These are phyloP conservation scores for Alosa sapidissima DNA, from an alignment of 2,797 vertebrate species.

Conservation along the genomic window DNA sequence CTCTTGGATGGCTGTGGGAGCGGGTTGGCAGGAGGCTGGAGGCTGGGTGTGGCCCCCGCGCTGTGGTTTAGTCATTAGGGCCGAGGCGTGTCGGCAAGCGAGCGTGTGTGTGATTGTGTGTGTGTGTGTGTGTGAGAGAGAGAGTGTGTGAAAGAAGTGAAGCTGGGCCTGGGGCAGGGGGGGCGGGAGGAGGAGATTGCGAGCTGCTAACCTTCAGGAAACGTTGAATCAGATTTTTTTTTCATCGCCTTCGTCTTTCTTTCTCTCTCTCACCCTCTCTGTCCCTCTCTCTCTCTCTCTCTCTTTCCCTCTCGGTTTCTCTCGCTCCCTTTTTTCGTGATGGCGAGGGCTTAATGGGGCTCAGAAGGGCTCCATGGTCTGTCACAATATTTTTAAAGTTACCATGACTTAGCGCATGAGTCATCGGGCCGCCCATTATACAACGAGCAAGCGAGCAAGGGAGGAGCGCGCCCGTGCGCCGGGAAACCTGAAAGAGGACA, in stretches of 20 bases:
- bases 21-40: constrained; percentile 36
- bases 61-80: constrained; percentile 75
- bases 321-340: constrained; percentile 35
- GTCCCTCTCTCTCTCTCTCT: constrained; percentile 1
- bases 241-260: background rate
- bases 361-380: constrained; percentile 48
- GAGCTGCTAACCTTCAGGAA: constrained; percentile 67
- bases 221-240: constrained; percentile 66
- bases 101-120: constrained; percentile 35
- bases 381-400: constrained; percentile 60
- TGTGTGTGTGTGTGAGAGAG: background rate
- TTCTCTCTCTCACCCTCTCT: background rate
- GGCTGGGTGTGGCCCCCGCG: constrained; percentile 54
- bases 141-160: constrained; percentile 43
- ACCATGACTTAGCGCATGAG: constrained; percentile 58
- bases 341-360: constrained; percentile 59
- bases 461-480: background rate
- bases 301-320: background rate
- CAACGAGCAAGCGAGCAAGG: background rate
- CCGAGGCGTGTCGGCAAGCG: constrained; percentile 62
- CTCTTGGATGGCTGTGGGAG: constrained; percentile 44
- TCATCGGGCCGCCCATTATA: constrained; percentile 42
- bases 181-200: constrained; percentile 60
- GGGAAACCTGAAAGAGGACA: background rate
- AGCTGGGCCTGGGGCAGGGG: constrained; percentile 38